Conservation (phyloP, 2,113 vertebrate genomes). For the Morone chrysops region DNA sequence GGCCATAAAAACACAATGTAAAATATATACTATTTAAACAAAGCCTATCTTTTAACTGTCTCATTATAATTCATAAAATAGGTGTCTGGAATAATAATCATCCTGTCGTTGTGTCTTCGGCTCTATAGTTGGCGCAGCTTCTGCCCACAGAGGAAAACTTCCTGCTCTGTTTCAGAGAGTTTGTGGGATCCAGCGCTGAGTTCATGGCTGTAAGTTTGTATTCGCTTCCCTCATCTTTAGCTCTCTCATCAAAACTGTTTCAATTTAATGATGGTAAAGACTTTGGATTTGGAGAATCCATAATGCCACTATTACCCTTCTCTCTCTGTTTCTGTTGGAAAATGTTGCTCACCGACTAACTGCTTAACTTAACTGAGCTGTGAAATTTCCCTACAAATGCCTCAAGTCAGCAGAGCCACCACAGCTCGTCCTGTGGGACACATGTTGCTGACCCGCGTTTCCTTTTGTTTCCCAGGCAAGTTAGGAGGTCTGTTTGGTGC, state of each 20-base stretch:
- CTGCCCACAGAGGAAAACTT: slow-evolving; percentile 98
- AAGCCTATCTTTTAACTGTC: neutral
- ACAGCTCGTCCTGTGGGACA: slow-evolving; percentile 30
- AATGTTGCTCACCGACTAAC: slow-evolving; percentile 17
- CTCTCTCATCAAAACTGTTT: slow-evolving; percentile 7
- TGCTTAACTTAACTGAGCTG: slow-evolving; percentile 39
- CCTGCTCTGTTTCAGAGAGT: slow-evolving; percentile 95
- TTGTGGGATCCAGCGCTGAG: slow-evolving; percentile 92
- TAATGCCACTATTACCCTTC: neutral
- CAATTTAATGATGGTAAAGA: slow-evolving; percentile 1
- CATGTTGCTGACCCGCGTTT: slow-evolving; percentile 8
- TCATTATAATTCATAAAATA: neutral
- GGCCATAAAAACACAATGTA: neutral
- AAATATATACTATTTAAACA: neutral
- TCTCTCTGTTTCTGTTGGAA: neutral
- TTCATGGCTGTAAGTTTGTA: slow-evolving; percentile 93
- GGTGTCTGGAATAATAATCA: neutral
- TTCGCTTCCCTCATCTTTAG: neutral
- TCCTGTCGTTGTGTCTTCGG: neutral
- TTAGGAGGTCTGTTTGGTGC: slow-evolving; percentile 14
- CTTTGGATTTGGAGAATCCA: neutral
- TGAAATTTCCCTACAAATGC: slow-evolving; percentile 28
- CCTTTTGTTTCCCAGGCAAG: slow-evolving; percentile 15
- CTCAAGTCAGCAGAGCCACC: slow-evolving; percentile 27
- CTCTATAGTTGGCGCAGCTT: slow-evolving; percentile 92